Evolutionary conservation across 2,888 invertebrate species (phyloP).

Genomic region (Bugula neritina): DNA sequence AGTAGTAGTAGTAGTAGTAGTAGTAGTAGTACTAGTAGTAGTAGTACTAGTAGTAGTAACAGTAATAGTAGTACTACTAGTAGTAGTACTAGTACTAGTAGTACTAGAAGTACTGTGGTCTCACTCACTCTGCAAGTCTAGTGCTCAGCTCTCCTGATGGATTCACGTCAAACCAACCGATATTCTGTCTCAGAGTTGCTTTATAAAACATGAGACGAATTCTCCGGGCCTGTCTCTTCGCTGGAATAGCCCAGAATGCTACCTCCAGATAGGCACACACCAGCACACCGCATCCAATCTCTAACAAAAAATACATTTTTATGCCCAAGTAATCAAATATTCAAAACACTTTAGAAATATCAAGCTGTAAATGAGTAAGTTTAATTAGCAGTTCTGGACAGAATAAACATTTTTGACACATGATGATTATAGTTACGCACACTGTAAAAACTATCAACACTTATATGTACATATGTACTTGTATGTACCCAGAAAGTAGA

Average conservation of each 20-base stretch:
- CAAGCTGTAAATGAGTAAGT: too few relatives aligned
- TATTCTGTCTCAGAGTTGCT: slow-evolving; percentile 31
- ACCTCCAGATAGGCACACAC: slow-evolving; percentile 49
- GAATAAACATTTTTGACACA: too few relatives aligned
- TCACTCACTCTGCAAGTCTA: slow-evolving; percentile 29
- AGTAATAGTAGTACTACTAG: too few relatives aligned
- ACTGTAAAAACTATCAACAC: too few relatives aligned
- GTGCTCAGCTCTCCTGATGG: slow-evolving; percentile 48
- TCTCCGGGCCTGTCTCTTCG: slow-evolving; percentile 54
- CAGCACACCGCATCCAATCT: slow-evolving; percentile 41
- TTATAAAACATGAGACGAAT: slow-evolving; percentile 32
- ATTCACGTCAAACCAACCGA: slow-evolving; percentile 48
- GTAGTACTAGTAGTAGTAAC: too few relatives aligned
- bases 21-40: neutral
- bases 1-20: neutral
- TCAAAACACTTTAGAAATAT: too few relatives aligned
- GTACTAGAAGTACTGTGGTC: neutral
- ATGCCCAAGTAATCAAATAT: too few relatives aligned
- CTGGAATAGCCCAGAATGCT: slow-evolving; percentile 50
- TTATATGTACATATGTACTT: too few relatives aligned
- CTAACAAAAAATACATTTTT: too few relatives aligned
- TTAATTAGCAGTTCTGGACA: too few relatives aligned
- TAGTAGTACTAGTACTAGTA: neutral
- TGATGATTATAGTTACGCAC: too few relatives aligned
- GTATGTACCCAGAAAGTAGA: too few relatives aligned